phyloP scores from a whole-genome alignment of 2,797 vertebrate genomes.

The Parambassis ranga region DNA sequence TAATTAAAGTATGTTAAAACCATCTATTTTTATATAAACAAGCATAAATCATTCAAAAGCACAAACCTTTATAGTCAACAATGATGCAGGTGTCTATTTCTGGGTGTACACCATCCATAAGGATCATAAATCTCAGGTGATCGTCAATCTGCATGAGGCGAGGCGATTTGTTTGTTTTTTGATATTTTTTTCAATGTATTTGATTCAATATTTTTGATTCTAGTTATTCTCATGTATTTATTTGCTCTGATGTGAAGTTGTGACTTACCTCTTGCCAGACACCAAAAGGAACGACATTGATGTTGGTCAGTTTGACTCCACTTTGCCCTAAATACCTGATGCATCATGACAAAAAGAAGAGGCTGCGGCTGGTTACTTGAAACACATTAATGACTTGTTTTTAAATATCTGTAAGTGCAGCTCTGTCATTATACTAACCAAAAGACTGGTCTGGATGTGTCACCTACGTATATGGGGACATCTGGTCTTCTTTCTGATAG shows the following conservation, averaged over 20 bases:
- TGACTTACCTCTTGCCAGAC: conserved; percentile 80
- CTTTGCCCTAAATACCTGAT: conserved; percentile 73
- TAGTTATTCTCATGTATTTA: not conserved
- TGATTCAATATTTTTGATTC: not conserved
- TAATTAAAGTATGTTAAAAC: no score
- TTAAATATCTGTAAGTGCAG: not conserved
- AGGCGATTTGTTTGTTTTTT: not conserved
- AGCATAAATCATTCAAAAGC: not conserved
- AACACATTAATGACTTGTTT: not conserved
- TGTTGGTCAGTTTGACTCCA: conserved; percentile 78
- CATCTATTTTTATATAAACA: no score
- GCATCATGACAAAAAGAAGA: not conserved
- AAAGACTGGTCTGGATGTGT: conserved; percentile 83
- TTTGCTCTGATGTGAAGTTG: not conserved
- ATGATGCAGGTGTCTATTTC: conserved; percentile 88
- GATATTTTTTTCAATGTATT: accelerated
- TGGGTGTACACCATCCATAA: conserved; percentile 85
- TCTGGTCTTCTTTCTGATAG: conserved; percentile 76
- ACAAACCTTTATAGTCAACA: conserved; percentile 84
- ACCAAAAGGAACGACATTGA: conserved; percentile 81
- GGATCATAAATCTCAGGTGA: conserved; percentile 83
- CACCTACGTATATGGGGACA: conserved; percentile 83
- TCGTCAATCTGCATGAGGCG: conserved; percentile 70
- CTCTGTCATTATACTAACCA: conserved; percentile 58
- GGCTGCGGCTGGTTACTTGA: accelerated